These are phyloP conservation scores for Hydrozoanthus tunicans DNA, from an alignment of 64 coral and sea anemone species.

Conservation along the genomic window DNA sequence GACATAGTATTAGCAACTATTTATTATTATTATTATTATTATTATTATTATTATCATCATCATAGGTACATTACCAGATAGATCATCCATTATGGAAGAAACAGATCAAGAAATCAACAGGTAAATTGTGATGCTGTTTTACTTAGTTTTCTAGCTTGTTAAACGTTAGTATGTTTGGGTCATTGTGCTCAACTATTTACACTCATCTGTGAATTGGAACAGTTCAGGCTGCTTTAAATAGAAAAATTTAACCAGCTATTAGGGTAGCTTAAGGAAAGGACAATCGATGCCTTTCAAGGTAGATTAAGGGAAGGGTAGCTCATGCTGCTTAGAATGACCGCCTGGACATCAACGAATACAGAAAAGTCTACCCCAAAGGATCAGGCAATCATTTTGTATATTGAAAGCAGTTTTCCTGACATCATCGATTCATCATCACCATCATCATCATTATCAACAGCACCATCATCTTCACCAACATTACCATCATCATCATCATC, in stretches of 20 bases:
- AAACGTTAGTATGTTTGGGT: not conserved
- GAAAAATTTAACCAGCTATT: too few species aligned
- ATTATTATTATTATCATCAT: not conserved
- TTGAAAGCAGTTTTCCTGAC: not conserved
- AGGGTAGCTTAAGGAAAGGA: too few species aligned
- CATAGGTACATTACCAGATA: slow-evolving; percentile 75
- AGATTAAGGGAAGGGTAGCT: too few species aligned
- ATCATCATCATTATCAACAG: not conserved
- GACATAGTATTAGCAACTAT: too few species aligned
- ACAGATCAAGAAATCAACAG: slow-evolving; percentile 89
- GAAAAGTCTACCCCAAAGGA: too few species aligned
- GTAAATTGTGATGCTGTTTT: slow-evolving; percentile 19
- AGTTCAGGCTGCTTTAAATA: too few species aligned
- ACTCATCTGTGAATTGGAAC: not conserved
- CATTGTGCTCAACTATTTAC: not conserved
- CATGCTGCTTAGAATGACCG: too few species aligned
- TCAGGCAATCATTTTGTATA: not conserved
- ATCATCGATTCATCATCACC: not conserved
- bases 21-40: not conserved
- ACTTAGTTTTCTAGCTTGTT: not conserved
- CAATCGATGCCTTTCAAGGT: too few species aligned
- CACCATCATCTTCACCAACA: not conserved
- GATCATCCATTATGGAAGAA: slow-evolving; percentile 82
- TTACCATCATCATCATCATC: not conserved
- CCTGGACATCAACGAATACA: too few species aligned